Base-by-base conservation (phyloP, 2,797 vertebrate genomes). In the Spondyliosoma cantharus region DNA sequence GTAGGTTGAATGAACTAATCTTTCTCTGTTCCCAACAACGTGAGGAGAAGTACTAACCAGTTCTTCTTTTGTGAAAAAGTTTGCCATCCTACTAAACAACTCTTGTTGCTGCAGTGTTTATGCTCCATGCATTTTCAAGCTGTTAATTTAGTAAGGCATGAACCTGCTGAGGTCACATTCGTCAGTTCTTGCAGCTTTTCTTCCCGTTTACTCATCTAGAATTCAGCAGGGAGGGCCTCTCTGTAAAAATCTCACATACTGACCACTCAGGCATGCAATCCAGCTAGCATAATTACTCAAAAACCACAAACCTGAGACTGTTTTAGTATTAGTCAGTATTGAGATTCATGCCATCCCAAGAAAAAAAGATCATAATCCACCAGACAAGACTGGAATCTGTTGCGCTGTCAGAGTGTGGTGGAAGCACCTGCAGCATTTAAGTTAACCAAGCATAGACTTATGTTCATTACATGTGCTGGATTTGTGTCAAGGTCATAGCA, bases 401-500 rank as follows among this genome's bases (percentile, higher is more conserved):
- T 25, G 0, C 25, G n/a, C 49, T 62, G 43, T 61, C 74, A 60
- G 60, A 45, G 16, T 11, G 19, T 45, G 29, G 58, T 58, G 19
- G 25, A 69, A 74, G 61, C 53, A 66, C 42, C 24, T 12, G 62
- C 60, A 48, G 25, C 53, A 24, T 54, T 83, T 63, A 11, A 43
- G 37, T 56, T 46, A 22, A 49, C 13, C 57, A 49, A 49, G 54
- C 66, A 53, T 19, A 25, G 49, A 25, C 43, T 46, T 58, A 61
- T 63, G 84, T 85, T 86, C 68, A 78, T 81, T 80, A 43, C 67
- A 71, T 25, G 75, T 78, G 80, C 86, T 66, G 63, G n/a, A 83
- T 85, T 70, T 73, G 82, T 81, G 82, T 92, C 88, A 93, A 92
- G 90, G 92, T 91, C 80, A 67, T 2, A 53, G 52, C 20, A 0